Base-by-base conservation (phyloP, 2,113 vertebrate species). In the Siphamia tubifer region DNA sequence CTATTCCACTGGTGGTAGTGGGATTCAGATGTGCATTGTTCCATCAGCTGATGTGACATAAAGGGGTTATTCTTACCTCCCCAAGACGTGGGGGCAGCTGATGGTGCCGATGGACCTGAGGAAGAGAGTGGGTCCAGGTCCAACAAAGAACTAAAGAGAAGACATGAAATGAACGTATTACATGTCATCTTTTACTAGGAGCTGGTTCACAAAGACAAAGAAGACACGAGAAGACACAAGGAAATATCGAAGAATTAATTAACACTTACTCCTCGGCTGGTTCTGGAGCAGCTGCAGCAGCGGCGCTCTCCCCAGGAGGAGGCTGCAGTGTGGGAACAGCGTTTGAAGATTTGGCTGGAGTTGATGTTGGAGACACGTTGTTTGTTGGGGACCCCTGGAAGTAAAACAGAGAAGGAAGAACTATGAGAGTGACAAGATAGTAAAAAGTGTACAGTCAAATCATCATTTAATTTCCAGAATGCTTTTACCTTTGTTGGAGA, bases 281-380 rank as follows among this genome's bases (percentile, higher is more conserved):
- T 67, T 92, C 90, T 0, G 85, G 28, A 15, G 89, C 87, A 20
- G 84, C 82, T 9, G 85, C 83, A 1, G 83, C 82, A 0, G 78
- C 80, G 2, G 70, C 78, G 4, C 42, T 39, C 9, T 91, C 92
- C 8, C 80, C 92, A 36, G 96, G 95, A 81, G 97, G 96, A 24
- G 97, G 92, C 89, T 97, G 96, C 67, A 97, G 89, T 1, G 95
- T 90, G 55, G 96, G 94, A 65, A 96, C 94, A 0, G 94, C 94
- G 51, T 96, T 95, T 54, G 94, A 92, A 68, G 93, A 94, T 94
- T 96, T 98, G 66, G 96, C 95, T 63, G 98, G 98, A 83, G 96
- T 98, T 44, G 96, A 96, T 56, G 93, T 98, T n/a, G 97, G 97
- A 73, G 97, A 98, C 19, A 96, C 96, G 13, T 96, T 93, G 85